Conservation (phyloP, 2,888 invertebrate genomes). For the Nycteola revayana region DNA sequence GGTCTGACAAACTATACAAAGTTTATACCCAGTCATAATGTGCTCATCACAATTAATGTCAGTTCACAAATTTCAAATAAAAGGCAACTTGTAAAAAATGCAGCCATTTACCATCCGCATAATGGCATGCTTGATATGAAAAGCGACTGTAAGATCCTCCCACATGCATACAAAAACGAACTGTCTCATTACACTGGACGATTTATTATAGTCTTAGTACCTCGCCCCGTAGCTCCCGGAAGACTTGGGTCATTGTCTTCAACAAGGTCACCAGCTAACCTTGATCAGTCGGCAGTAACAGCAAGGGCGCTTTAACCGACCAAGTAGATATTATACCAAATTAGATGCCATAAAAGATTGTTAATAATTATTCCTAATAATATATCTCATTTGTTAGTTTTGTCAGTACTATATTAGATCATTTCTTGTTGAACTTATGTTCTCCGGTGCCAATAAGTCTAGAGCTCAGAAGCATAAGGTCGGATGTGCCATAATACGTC, state of each 20-base stretch:
- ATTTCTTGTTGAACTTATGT: too few relatives aligned
- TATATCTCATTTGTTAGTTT: neutral
- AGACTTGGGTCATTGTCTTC: constrained; percentile 45
- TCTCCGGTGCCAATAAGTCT: too few relatives aligned
- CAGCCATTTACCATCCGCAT: constrained; percentile 2
- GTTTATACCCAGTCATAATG: too few relatives aligned
- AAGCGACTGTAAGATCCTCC: constrained; percentile 17
- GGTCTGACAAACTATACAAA: too few relatives aligned
- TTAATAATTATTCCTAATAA: neutral
- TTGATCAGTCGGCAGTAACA: constrained; percentile 38
- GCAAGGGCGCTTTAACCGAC: constrained; percentile 39
- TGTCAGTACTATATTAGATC: neutral
- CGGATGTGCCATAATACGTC: too few relatives aligned
- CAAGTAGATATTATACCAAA: constrained; percentile 13
- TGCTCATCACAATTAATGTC: too few relatives aligned
- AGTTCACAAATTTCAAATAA: too few relatives aligned
- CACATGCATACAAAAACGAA: constrained; percentile 7
- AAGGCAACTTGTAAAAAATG: constrained; percentile 4
- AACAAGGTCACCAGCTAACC: constrained; percentile 38
- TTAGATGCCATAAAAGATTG: constrained; percentile 7
- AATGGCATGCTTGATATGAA: constrained; percentile 1
- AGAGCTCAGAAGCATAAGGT: too few relatives aligned
- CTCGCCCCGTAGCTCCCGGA: constrained; percentile 38
- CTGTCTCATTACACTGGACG: constrained; percentile 6
- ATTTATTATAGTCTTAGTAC: constrained; percentile 21